Evolutionary conservation across 2,113 vertebrate species (phyloP), one percentile per base, ranked within the genome.

Genomic region (Phylloscopus trochilus): DNA sequence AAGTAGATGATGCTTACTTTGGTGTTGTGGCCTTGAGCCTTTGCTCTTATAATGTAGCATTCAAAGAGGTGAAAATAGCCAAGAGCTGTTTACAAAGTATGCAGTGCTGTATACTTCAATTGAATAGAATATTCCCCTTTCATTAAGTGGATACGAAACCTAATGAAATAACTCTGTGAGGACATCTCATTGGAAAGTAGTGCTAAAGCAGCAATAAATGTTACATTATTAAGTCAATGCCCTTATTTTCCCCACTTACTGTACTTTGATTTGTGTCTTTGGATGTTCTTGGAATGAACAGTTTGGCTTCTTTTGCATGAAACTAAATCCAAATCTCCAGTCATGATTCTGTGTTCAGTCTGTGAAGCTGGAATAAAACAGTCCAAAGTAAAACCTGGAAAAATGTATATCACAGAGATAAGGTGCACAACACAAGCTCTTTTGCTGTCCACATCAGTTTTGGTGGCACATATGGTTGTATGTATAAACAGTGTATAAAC

Each of bases 331-430:
- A 66, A 27, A 83, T 66, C 16, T 77, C 13, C 8, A 58, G 55
- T 66, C 1, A 5, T 0, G 2, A 27, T n/a, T 52, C 7, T 69
- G 6, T 55, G 28, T 62, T 81, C 31, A 15, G 15, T 20, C 18
- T 52, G 14, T 60, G 62, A 62, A 89, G 14, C 7, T 68, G 55
- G 43, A 46, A 31, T 52, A 52, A 30, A 81, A n/a, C 20, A 89
- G 3, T 46, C 6, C 62, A 62, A 81, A 58, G 9, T 58, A 47
- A 87, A 87, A 60, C 11, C 14, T 3, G 0, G 4, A 7, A 85
- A 78, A 59, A 28, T 3, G 0, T 47, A 3, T 13, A 22, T 15
- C 18, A 26, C 11, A 63, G 23, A 28, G 1, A 4, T 46, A 10
- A 49, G 7, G 12, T 74, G 33, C 2, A 5, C 28, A 78, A 5